phyloP scores from a whole-genome alignment of 2,888 invertebrate species.

The Anarsia innoxiella region DNA sequence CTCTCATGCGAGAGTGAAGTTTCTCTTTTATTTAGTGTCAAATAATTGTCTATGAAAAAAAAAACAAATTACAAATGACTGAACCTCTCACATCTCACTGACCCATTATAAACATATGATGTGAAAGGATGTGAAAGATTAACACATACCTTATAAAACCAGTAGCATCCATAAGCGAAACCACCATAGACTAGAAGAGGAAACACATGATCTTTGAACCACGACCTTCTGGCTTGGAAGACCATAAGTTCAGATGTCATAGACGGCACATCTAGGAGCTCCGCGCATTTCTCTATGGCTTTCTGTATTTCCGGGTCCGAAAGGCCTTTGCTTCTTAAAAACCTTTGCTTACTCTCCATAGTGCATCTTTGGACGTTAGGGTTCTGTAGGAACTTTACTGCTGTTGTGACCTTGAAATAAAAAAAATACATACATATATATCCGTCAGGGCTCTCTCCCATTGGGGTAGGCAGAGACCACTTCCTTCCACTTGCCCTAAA shows the following conservation, averaged over 20 bases:
- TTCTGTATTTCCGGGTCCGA: slow-evolving; percentile 83
- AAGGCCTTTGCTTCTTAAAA: slow-evolving; percentile 85
- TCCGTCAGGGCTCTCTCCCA: too few species aligned
- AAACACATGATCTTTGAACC: slow-evolving; percentile 81
- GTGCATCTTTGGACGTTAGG: slow-evolving; percentile 87
- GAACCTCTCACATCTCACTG: too few species aligned
- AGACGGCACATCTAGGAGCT: slow-evolving; percentile 49
- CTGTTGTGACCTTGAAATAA: slow-evolving; percentile 83
- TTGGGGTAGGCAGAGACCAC: too few species aligned
- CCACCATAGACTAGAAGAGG: slow-evolving; percentile 85
- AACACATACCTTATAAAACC: slow-evolving; percentile 92
- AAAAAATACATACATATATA: not conserved
- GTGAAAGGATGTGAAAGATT: too few species aligned
- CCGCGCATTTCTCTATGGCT: slow-evolving; percentile 81
- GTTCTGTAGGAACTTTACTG: slow-evolving; percentile 89
- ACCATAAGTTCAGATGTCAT: slow-evolving; percentile 59
- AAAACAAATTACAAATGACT: too few species aligned
- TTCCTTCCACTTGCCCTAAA: too few species aligned
- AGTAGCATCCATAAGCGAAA: slow-evolving; percentile 84
- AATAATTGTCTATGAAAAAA: too few species aligned
- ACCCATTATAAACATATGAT: too few species aligned
- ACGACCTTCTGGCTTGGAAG: slow-evolving; percentile 48
- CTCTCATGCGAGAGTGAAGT: too few species aligned
- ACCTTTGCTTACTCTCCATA: slow-evolving; percentile 84
- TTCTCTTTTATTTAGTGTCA: too few species aligned